Evolutionary conservation across 92 coral and sea anemone species (phyloP), one percentile per base, ranked within the genome.

Genomic region (Palythoa heliodiscus): DNA sequence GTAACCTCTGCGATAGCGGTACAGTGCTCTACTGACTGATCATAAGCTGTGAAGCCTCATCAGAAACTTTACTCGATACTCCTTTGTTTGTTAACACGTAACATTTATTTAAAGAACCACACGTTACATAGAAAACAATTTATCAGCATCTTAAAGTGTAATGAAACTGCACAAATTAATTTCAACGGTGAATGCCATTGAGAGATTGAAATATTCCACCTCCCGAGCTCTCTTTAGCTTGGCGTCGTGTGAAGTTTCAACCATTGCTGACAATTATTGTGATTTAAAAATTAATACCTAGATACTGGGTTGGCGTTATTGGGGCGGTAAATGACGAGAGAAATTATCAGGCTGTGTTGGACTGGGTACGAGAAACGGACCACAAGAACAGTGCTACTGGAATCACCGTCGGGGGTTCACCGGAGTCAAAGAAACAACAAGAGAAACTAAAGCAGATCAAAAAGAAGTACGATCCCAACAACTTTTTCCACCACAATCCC

Each of bases 401-500:
- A 52, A 73, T 91, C n/a, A 8, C 71, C 5, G 90, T 91, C 38
- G 71, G 37, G 71, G 76, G 80, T 83, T 85, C 92, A 16, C 88
- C 88, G 3, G 84, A 80, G 22, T 87, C 90, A 5, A 96, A 93
- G 40, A 54, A 93, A 82, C 87, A 68, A 0, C 60, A 76, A 63
- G 39, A 87, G 10, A 87, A 88, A 71, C 82, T 95, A 60, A 92
- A 89, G 75, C 67, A 81, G 61, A 81, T 95, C 23, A 95, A 95
- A 82, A 85, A 47, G 10, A 80, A 93, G 60, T 93, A 93, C 70
- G 97, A 95, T 58, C 95, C 98, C 3, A 82, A 89, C 52, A 93
- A 95, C 83, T 67, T 93, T 60, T 95, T 95, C 87, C 95, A 91
- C 77, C 91, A 95, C 75, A 93, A 93, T 87, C 13, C 88, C 8